Base-by-base conservation (phyloP, 2,888 invertebrate genomes). In the Halictus quadricinctus region DNA sequence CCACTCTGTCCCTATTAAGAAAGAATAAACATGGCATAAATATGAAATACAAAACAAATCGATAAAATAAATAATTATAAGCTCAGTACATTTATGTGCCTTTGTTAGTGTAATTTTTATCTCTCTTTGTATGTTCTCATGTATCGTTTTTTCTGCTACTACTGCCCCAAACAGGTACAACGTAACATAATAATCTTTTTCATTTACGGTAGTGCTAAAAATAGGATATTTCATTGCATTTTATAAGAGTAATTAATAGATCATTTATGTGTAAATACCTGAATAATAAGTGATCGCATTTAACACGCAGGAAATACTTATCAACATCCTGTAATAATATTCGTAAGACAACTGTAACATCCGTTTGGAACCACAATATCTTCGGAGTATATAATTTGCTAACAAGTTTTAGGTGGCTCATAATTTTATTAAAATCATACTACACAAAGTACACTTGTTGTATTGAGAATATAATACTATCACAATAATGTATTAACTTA, bases 361-460 rank as follows among this genome's bases (percentile, higher is more conserved):
- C 94, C 5, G 91, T 92, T 88, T 94, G 94, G 87, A 93, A 91
- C 94, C 94, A 94, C 0, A 92, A 46, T n/a, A 94, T 89, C 84
- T 90, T 91, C 50, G 94, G 94, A 13, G 76, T 85, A 29, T 36
- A 43, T 4, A 78, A 80, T n/a, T 83, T 43, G 21, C 54, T 88
- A 18, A 83, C 21, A 7, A 91, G 85, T 7, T 58, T 54, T 41
- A 87, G 87, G 69, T 36, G 77, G 21, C 0, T 66, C 90, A 90
- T 90, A 46, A 29, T 41, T 50, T 36, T 48, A 69, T 73, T 46
- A 46, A 25, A 74, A 18, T 74, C 3, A 13, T 50, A 43, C 8
- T 41, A n/a, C 66, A 70, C 10, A 13, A 70, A n/a, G 25, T 54
- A 5, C 43, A 81, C 25, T 81, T 73, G 8, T 69, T 72, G 13